phyloP scores from a whole-genome alignment of 2,113 vertebrate species.

The Brachyhypopomus gauderio region DNA sequence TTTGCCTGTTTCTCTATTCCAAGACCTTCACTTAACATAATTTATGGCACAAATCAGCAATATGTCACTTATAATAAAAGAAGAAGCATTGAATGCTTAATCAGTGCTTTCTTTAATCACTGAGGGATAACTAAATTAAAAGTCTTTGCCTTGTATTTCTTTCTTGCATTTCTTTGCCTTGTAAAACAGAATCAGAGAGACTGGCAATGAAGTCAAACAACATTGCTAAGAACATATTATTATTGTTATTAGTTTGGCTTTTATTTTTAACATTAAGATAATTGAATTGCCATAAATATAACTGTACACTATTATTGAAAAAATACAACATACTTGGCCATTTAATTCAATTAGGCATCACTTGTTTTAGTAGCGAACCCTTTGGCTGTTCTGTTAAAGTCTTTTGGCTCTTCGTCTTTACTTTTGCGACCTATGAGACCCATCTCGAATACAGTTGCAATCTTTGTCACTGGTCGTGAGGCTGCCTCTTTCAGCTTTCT shows the following conservation, averaged over 20 bases:
- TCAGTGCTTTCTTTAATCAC: conserved; percentile 62
- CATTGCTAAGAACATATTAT: conserved; percentile 5
- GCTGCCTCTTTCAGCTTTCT: conserved; percentile 87
- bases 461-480: conserved; percentile 75
- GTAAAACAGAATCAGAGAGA: not conserved
- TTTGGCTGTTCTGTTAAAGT: conserved; percentile 87
- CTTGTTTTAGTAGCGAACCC: conserved; percentile 77
- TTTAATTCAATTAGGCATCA: conserved; percentile 39
- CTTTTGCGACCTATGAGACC: conserved; percentile 73
- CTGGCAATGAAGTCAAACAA: conserved; percentile 4
- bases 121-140: conserved; percentile 55
- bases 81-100: conserved; percentile 53
- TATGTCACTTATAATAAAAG: conserved; percentile 35
- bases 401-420: conserved; percentile 81
- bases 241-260: not conserved
- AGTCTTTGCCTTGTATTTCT: conserved; percentile 40
- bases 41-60: conserved; percentile 31
- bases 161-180: no score
- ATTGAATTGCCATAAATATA: conserved; percentile 32
- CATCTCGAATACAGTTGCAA: conserved; percentile 75
- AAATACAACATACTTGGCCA: conserved; percentile 44
- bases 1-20: not conserved
- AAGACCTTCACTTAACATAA: not conserved
- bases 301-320: conserved; percentile 40
- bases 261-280: conserved; percentile 25